Evolutionary conservation across 2,797 vertebrate species (phyloP), one percentile per base, ranked within the genome.

Genomic region (Lateolabrax maculatus): DNA sequence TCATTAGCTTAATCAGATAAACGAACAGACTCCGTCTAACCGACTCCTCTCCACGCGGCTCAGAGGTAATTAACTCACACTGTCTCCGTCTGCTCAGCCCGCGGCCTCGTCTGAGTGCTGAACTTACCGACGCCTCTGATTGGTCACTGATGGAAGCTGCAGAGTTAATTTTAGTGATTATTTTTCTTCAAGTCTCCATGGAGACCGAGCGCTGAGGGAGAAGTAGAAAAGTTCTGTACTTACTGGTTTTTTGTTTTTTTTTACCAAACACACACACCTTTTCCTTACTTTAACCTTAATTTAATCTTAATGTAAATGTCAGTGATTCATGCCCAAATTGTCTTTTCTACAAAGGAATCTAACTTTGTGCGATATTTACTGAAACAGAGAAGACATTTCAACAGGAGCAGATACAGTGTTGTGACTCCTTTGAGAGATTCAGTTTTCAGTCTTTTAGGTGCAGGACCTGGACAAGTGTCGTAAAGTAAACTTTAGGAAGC

Each of bases 161-260:
- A 8, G 79, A 89, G 89, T 88, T 90, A 25, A 90, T 92, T 86
- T 90, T 77, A 90, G 83, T 89, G 37, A 75, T 89, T 84, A 69
- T 85, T 72, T 80, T 75, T 84, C 81, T 80, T 68, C 34, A 60
- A 1, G 79, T 93, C 81, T 82, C 90, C 86, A 84, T 87, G 91
- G 90, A 81, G 83, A 91, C 91, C 43, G 71, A 75, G 39, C 1
- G 6, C 64, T n/a, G 79, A 71, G 39, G 2, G 63, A 77, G 62
- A 75, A 65, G 57, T 46, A 46, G 8, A 46, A 53, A 60, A n/a
- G 21, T 9, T 31, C 43, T 55, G 27, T 15, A 39, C 8, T 18
- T 4, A n/a, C 18, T 19, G 52, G 6, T 13, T 46, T 46, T 27
- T 55, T 34, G n/a, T n/a, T n/a, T n/a, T n/a, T n/a, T 39, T 13